phyloP scores from a whole-genome alignment of 2,113 vertebrate species.

The Tenrec ecaudatus region DNA sequence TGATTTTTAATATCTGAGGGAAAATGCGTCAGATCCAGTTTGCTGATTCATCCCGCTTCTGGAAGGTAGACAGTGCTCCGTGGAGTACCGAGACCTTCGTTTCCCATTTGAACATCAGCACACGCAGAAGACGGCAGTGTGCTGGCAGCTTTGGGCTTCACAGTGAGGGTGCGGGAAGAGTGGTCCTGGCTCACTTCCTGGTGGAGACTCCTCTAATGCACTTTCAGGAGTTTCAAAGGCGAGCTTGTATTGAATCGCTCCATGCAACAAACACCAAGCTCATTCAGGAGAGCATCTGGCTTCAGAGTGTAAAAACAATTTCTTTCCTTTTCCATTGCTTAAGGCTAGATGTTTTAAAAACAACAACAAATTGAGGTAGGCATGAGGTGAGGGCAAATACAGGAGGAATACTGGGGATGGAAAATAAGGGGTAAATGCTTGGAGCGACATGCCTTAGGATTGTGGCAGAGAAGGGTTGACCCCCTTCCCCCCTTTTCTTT shows the following conservation, averaged over 20 bases:
- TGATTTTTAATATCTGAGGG: not conserved
- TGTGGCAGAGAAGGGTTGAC: not conserved
- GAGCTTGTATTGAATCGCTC: not conserved
- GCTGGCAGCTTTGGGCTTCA: not conserved
- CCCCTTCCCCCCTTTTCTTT: not conserved
- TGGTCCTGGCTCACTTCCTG: not conserved
- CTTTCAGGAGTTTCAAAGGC: slow-evolving; percentile 12
- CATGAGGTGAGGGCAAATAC: not conserved
- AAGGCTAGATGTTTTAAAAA: not conserved
- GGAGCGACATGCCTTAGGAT: not conserved
- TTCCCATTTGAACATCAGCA: not conserved
- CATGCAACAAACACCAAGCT: not conserved
- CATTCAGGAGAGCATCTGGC: not conserved
- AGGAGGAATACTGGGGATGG: not conserved
- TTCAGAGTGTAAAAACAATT: not conserved
- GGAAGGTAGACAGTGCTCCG: not conserved
- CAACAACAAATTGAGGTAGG: not conserved
- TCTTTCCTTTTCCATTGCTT: not conserved
- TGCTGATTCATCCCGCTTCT: not conserved
- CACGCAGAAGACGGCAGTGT: not conserved
- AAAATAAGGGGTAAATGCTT: not conserved
- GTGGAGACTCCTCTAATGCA: not conserved
- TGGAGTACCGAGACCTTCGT: not conserved
- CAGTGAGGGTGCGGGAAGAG: not conserved
- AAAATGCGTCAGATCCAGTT: not conserved